Evolutionary conservation across 2,113 vertebrate species (phyloP), one percentile per base, ranked within the genome.

Genomic region (Sapayoa aenigma): DNA sequence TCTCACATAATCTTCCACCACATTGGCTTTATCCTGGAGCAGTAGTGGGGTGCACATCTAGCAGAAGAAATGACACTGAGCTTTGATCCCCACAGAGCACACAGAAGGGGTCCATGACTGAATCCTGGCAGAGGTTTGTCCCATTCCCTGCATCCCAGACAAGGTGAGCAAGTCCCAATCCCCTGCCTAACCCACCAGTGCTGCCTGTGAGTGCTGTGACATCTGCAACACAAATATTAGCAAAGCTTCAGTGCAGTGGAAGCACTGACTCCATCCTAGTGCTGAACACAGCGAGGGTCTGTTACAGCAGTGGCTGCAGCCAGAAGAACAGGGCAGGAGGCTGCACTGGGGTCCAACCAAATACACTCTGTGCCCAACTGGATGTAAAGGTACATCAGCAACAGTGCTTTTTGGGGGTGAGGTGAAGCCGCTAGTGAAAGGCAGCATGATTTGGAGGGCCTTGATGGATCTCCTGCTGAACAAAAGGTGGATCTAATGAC

Each of bases 41-140:
- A 99, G 98, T 3, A 99, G 96, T 0, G 98, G 99, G 0, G 97
- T 58, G 39, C 98, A 98, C 89, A 99, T 97, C 99, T 99, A 84
- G 25, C 52, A 62, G 68, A 71, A 75, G 27, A 80, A 89, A 81
- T n/a, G 0, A 20, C 25, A 31, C 18, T 46, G 25, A 16, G 21
- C 55, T 47, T 20, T 37, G 47, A 20, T 59, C 19, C 11, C 47
- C 17, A 2, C 1, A n/a, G 63, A 52, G 56, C 55, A 44, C 4
- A 16, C 28, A 35, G 37, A 12, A 39, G 35, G 46, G 41, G 35
- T 7, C 15, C 15, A 3, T 20, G 41, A 82, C 5, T 20, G 58
- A 41, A 30, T 17, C 15, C 21, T 33, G 23, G 22, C 12, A 8
- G 6, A 76, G 41, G 31, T 21, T 35, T 60, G 46, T 10, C 37